Conservation (phyloP, 2,888 invertebrate species). For the Psylliodes chrysocephalus region DNA sequence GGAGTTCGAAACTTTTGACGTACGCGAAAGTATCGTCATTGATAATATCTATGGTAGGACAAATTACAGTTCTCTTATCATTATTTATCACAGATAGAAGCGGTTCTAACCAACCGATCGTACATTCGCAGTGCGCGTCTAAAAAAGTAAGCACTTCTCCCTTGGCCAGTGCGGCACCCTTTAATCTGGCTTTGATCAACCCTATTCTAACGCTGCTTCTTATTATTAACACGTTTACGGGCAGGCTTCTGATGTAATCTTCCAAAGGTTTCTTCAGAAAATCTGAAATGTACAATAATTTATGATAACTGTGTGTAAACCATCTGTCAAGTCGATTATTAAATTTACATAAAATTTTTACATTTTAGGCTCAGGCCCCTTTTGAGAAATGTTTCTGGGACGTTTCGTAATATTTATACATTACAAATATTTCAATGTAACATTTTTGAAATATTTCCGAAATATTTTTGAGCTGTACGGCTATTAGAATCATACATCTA, state of each 20-base stretch:
- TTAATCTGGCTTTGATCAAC: slow-evolving; percentile 82
- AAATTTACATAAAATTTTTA: too few species aligned
- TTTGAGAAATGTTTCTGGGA: too few species aligned
- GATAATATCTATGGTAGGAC: slow-evolving; percentile 93
- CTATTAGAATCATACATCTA: too few species aligned
- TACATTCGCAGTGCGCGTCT: slow-evolving; percentile 95
- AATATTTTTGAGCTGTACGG: too few species aligned
- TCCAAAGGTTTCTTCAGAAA: slow-evolving; percentile 75
- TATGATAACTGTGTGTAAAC: too few species aligned
- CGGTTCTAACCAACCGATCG: slow-evolving; percentile 75
- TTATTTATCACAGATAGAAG: slow-evolving; percentile 68
- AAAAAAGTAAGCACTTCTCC: slow-evolving; percentile 88
- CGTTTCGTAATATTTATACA: too few species aligned
- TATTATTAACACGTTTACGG: slow-evolving; percentile 73
- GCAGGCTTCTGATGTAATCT: slow-evolving; percentile 71
- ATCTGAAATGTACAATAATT: too few species aligned
- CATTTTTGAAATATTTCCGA: too few species aligned
- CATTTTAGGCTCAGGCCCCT: too few species aligned
- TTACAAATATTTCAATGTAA: too few species aligned
- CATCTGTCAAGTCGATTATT: too few species aligned
- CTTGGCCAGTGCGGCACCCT: slow-evolving; percentile 77
- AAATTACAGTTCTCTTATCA: slow-evolving; percentile 74
- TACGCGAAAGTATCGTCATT: slow-evolving; percentile 97
- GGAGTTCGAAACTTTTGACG: slow-evolving; percentile 92
- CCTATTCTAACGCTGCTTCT: slow-evolving; percentile 78